Conservation (phyloP, 2,888 invertebrate genomes). For the Notodromas monacha region DNA sequence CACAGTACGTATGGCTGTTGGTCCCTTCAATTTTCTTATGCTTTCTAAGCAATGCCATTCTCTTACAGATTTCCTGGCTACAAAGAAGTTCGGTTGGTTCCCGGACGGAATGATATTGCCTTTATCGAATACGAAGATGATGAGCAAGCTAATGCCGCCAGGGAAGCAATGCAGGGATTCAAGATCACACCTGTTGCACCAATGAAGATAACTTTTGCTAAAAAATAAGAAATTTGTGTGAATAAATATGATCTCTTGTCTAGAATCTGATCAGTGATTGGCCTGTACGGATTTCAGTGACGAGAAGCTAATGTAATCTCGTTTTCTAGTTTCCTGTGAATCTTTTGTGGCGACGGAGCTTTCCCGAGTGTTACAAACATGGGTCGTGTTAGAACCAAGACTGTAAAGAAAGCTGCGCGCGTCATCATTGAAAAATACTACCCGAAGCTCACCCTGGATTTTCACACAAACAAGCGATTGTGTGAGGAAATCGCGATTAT, state of each 20-base stretch:
- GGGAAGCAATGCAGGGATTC: constrained; percentile 22
- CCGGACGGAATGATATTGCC: constrained; percentile 23
- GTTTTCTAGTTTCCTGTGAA: no score
- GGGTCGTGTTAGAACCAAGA: constrained; percentile 99
- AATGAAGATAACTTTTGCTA: constrained; percentile 23
- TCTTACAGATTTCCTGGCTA: constrained; percentile 22
- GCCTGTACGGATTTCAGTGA: no score
- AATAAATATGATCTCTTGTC: no score
- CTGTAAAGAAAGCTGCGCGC: constrained; percentile 93
- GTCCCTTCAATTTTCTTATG: no score
- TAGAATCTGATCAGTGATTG: no score
- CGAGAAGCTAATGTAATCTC: no score
- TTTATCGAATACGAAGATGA: constrained; percentile 22
- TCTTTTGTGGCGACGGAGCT: no score
- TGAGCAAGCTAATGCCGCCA: constrained; percentile 16
- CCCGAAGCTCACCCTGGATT: constrained; percentile 81
- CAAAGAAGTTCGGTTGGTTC: constrained; percentile 23
- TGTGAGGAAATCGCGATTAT: constrained; percentile 99
- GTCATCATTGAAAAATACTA: constrained; percentile 99
- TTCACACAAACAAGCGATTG: constrained; percentile 96
- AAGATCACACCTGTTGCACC: constrained; percentile 22
- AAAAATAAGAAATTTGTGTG: constrained; percentile 18
- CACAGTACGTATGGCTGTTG: constrained; percentile 20
- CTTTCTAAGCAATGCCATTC: neutral
- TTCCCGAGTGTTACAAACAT: no score